A percentile compares a stretch with the other conserved stretches of the same genome.
phyloP scores from a whole-genome alignment of 1,140 invertebrate genomes.

The Mycetomoellerius zeteki region DNA sequence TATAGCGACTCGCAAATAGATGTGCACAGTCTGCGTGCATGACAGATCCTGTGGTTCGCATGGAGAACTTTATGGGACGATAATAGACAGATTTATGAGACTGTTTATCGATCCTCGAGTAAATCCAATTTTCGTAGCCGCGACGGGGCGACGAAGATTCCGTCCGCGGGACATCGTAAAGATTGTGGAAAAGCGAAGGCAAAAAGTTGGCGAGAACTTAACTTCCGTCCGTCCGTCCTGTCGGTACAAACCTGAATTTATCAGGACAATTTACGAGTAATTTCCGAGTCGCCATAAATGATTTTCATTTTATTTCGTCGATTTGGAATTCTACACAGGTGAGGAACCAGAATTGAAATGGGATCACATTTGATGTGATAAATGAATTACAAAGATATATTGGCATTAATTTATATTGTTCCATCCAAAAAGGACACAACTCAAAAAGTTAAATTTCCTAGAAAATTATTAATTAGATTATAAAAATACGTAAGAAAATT shows the following conservation, averaged over 20 bases:
- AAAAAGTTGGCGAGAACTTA: constrained; percentile 57
- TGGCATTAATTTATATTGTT: neutral
- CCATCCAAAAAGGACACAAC: too few species aligned
- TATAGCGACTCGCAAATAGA: constrained; percentile 8
- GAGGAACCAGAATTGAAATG: neutral
- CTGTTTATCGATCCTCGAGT: constrained; percentile 82
- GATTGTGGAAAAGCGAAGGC: constrained; percentile 25
- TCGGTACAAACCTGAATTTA: constrained; percentile 54
- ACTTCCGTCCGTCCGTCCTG: constrained; percentile 46
- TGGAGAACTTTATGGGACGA: constrained; percentile 81
- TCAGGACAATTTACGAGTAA: constrained; percentile 55
- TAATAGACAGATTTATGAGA: constrained; percentile 84
- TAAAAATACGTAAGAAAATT: neutral
- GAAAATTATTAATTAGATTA: too few species aligned
- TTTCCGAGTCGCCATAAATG: constrained; percentile 30
- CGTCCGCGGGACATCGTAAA: constrained; percentile 51
- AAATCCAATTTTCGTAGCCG: constrained; percentile 84
- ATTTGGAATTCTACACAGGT: neutral
- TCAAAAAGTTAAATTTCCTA: too few species aligned
- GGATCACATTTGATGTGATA: neutral
- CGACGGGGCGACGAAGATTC: constrained; percentile 59
- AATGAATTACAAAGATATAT: neutral
- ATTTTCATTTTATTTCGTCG: neutral
- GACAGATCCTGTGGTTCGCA: constrained; percentile 77
- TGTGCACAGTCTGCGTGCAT: constrained; percentile 38